These are phyloP conservation scores for Busseola fusca DNA, from an alignment of 2,888 invertebrate species.

Conservation along the genomic window DNA sequence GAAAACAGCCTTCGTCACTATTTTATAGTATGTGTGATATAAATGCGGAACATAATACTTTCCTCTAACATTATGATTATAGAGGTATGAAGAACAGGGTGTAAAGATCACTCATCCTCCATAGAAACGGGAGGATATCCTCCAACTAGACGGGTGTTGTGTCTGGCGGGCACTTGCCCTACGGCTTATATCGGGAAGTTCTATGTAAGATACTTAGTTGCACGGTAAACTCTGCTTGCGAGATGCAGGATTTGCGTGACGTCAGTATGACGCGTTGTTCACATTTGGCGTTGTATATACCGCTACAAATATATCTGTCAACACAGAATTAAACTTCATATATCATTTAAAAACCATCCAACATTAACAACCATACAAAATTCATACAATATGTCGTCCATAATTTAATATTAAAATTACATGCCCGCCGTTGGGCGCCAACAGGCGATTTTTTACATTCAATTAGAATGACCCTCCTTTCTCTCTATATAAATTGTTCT, in stretches of 20 bases:
- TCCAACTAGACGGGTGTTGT: no score
- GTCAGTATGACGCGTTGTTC: no score
- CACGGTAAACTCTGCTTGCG: no score
- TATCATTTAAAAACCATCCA: slow-evolving; percentile 26
- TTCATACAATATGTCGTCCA: slow-evolving; percentile 70
- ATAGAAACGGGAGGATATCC: no score
- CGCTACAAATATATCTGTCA: not conserved
- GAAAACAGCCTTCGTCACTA: not conserved
- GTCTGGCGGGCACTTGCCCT: no score
- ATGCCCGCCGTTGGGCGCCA: slow-evolving; percentile 75
- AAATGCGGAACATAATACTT: not conserved
- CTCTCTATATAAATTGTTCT: slow-evolving; percentile 84
- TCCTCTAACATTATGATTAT: no score
- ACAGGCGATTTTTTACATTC: slow-evolving; percentile 86
- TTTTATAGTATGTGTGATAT: not conserved
- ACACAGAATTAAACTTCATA: slow-evolving; percentile 13
- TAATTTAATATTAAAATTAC: slow-evolving; percentile 84
- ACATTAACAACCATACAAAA: slow-evolving; percentile 45
- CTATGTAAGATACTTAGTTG: no score
- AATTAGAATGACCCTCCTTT: slow-evolving; percentile 84
- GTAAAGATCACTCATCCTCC: no score
- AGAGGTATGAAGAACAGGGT: no score
- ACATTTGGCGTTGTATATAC: no score
- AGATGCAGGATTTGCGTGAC: no score
- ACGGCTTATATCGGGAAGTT: no score